phyloP scores from a whole-genome alignment of 2,113 vertebrate species.

The Odontophorus gujanensis region DNA sequence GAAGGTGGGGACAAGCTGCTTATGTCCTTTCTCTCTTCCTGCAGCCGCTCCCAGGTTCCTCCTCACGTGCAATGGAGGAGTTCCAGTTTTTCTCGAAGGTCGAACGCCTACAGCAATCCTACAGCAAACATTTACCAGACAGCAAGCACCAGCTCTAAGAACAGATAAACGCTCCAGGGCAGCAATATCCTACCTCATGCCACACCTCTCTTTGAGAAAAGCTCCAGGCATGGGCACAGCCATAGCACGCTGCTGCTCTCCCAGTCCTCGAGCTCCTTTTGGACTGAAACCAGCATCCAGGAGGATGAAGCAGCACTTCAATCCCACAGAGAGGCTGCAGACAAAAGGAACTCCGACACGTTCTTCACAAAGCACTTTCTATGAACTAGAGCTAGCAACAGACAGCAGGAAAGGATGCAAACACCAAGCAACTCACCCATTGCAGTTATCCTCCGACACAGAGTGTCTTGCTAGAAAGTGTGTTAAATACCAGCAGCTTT shows the following conservation, averaged over 20 bases:
- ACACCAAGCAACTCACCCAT: background rate
- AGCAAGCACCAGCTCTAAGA: background rate
- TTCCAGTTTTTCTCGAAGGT: background rate
- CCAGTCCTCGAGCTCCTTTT: background rate
- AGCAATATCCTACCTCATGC: background rate
- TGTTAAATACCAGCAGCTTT: fast-evolving
- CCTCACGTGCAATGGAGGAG: background rate
- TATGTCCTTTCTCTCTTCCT: background rate
- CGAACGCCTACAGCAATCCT: background rate
- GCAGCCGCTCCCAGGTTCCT: background rate
- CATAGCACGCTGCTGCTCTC: background rate
- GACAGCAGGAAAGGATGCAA: background rate
- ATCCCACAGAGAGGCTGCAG: background rate
- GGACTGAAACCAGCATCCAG: background rate
- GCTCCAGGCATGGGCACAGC: background rate
- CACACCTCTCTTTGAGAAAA: background rate
- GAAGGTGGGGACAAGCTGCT: background rate
- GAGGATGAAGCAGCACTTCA: background rate
- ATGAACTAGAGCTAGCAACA: background rate
- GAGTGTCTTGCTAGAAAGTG: background rate
- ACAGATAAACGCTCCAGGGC: background rate
- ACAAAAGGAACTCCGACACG: background rate
- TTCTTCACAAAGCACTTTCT: background rate
- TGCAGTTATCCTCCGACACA: background rate
- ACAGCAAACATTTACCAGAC: background rate